Percentiles rank a stretch among this genome's conserved stretches.
Conservation (phyloP, 2,113 vertebrate genomes). For the Leptobrachium ailaonicum region DNA sequence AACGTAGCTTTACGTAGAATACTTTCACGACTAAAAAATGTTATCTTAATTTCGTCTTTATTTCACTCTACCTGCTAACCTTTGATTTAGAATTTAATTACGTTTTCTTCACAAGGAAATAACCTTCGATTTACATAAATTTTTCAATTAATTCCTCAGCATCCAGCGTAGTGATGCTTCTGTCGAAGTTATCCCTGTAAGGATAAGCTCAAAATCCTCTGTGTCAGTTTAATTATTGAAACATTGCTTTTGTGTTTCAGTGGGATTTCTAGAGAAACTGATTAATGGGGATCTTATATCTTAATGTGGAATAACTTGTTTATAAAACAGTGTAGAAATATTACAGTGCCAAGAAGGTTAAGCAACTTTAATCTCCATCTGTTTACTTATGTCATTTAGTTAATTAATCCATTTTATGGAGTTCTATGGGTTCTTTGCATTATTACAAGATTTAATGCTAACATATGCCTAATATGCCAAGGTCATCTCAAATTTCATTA, state of each 20-base stretch:
- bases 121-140: not conserved
- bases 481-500: conserved; percentile 78
- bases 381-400: conserved; percentile 68
- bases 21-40: too few relatives aligned
- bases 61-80: too few relatives aligned
- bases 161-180: not conserved
- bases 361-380: conserved; percentile 61
- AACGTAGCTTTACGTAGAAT: too few relatives aligned
- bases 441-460: conserved; percentile 72
- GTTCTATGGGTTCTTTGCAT: conserved; percentile 60
- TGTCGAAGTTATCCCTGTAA: not conserved
- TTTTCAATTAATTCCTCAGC: not conserved
- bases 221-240: not conserved
- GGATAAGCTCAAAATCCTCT: not conserved
- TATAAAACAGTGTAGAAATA: conserved; percentile 52
- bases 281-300: conserved; percentile 31
- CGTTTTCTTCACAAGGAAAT: not conserved
- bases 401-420: conserved; percentile 76
- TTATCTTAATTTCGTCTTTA: too few relatives aligned
- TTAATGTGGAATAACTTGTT: conserved; percentile 54
- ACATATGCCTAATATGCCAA: conserved; percentile 76
- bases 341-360: conserved; percentile 66
- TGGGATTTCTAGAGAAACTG: not conserved
- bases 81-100: not conserved
- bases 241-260: not conserved